A percentile compares a stretch with the other conserved stretches of the same genome.
These are phyloP conservation scores for Branchipolynoe longqiensis DNA, from an alignment of 2,888 invertebrate species.

Conservation along the genomic window DNA sequence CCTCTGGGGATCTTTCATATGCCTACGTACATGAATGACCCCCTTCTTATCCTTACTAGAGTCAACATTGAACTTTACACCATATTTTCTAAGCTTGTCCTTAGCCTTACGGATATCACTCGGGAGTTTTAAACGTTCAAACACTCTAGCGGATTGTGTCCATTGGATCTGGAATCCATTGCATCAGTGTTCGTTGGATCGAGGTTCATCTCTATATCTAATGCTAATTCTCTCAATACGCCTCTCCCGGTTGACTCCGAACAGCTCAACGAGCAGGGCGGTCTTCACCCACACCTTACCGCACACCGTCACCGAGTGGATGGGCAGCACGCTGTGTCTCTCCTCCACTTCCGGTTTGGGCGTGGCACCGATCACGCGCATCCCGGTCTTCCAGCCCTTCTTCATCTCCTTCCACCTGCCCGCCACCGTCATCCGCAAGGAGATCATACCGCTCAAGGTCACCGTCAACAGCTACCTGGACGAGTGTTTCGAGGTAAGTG, in stretches of 20 bases:
- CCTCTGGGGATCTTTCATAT: too few species aligned
- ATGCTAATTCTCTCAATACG: background rate
- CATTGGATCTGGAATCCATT: too few species aligned
- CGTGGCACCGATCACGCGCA: background rate
- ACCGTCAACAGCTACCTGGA: constrained; percentile 58
- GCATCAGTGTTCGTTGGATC: too few species aligned
- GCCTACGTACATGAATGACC: too few species aligned
- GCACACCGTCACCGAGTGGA: constrained; percentile 56
- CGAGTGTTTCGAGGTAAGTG: constrained; percentile 58
- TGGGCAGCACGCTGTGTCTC: constrained; percentile 39
- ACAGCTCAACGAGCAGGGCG: background rate
- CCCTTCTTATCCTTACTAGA: too few species aligned
- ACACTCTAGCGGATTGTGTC: too few species aligned
- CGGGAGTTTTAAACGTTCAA: too few species aligned
- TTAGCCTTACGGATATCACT: too few species aligned
- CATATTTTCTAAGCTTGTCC: too few species aligned
- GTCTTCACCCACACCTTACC: constrained; percentile 28
- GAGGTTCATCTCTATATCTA: too few species aligned
- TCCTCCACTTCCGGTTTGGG: constrained; percentile 46
- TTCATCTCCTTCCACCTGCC: constrained; percentile 57
- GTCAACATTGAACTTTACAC: too few species aligned
- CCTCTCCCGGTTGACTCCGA: background rate
- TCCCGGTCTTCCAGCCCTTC: constrained; percentile 58
- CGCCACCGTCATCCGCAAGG: constrained; percentile 42
- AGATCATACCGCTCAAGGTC: constrained; percentile 33